Conservation (phyloP, 2,888 invertebrate genomes). For the Parasteatoda lunata region DNA sequence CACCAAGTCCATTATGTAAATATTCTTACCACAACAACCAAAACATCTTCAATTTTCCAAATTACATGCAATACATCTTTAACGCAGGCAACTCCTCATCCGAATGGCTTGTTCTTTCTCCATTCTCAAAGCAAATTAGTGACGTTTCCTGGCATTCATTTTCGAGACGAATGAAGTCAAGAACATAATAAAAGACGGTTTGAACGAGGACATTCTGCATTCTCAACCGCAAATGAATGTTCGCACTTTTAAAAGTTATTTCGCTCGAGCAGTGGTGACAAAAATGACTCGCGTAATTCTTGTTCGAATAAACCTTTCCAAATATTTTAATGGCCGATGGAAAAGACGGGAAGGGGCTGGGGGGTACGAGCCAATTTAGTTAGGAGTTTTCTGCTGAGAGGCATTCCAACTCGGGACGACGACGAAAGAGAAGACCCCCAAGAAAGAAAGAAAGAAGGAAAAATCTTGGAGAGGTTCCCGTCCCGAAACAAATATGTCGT, state of each 20-base stretch:
- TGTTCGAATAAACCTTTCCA: neutral
- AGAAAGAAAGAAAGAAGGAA: constrained; percentile 10
- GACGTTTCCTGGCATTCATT: constrained; percentile 3
- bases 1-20: too few species aligned
- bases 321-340: neutral
- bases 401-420: constrained; percentile 29
- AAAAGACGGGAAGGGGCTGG: neutral
- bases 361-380: neutral
- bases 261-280: neutral
- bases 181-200: neutral
- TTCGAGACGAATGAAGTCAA: neutral
- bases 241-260: constrained; percentile 1
- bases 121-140: neutral
- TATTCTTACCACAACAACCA: too few species aligned
- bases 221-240: neutral
- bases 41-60: too few species aligned
- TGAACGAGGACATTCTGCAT: neutral
- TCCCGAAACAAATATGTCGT: constrained; percentile 59
- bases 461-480: constrained; percentile 46
- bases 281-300: constrained; percentile 3
- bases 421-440: constrained; percentile 3
- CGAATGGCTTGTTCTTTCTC: neutral
- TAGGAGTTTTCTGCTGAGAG: constrained; percentile 6
- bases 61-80: too few species aligned
- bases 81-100: neutral